Percentiles rank a stretch among this genome's conserved stretches.
Conservation (phyloP, 1,140 invertebrate species). For the Danaus plexippus region DNA sequence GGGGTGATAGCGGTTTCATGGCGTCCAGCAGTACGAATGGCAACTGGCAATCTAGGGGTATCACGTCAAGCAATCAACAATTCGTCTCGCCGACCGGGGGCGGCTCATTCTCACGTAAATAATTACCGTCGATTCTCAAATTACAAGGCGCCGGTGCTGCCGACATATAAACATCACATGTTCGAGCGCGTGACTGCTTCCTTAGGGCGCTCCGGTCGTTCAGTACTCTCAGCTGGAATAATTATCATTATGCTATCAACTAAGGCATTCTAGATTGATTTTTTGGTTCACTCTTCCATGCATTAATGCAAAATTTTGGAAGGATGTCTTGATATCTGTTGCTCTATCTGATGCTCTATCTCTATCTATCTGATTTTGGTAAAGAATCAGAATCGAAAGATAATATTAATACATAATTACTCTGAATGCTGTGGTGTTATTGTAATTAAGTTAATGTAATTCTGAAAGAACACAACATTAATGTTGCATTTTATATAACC, state of each 20-base stretch:
- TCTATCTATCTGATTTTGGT: too few species aligned
- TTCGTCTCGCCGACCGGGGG: constrained; percentile 45
- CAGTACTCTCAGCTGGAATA: constrained; percentile 4
- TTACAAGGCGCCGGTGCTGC: constrained; percentile 65
- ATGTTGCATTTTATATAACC: too few species aligned
- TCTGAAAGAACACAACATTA: too few species aligned
- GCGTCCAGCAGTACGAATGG: constrained; percentile 35
- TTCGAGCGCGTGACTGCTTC: constrained; percentile 64
- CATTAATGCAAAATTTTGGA: neutral
- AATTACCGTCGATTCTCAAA: constrained; percentile 65
- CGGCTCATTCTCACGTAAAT: constrained; percentile 64
- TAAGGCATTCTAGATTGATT: neutral
- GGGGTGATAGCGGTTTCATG: constrained; percentile 10
- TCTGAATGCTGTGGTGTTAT: too few species aligned
- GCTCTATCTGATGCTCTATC: too few species aligned
- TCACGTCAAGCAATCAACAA: constrained; percentile 55
- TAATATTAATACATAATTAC: too few species aligned
- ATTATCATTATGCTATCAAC: neutral
- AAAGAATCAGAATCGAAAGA: too few species aligned
- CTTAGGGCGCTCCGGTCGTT: constrained; percentile 35
- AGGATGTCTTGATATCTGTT: too few species aligned
- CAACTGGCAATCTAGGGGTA: constrained; percentile 42
- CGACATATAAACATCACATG: constrained; percentile 60
- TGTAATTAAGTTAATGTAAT: too few species aligned
- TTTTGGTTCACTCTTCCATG: neutral